Base-by-base conservation (phyloP, 2,113 vertebrate species). In the Rhinolophus ferrumequinum region DNA sequence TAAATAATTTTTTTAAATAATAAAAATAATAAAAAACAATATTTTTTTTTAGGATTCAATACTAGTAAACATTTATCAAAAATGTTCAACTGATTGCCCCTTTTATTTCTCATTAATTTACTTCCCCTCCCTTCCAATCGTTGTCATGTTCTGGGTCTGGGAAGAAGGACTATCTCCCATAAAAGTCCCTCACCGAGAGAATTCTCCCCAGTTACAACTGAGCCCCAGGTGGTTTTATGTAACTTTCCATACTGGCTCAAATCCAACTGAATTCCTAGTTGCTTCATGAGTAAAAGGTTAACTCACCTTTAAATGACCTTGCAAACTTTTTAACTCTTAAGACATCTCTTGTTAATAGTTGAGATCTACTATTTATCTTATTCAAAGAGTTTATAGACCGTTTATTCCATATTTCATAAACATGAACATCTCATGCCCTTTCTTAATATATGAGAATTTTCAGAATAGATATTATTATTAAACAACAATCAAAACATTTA, bases 271-370 rank as follows among this genome's bases (percentile, higher is more conserved):
- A 67, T 72, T 90, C 64, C 15, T 64, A n/a, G 13, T 38, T 84
- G 30, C 44, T 93, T 93, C 33, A 66, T 26, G 80, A 93, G 35
- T 70, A 64, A 81, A 93, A 95, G 26, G 64, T 84, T 69, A 62
- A 13, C 76, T 76, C 50, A 62, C 50, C 52, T 89, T 93, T 88
- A 90, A 80, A 79, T 72, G 33, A 69, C 44, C 72, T 83, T 60
- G 35, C 56, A 77, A 35, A 86, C 19, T 44, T 62, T 94, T 84
- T 19, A 69, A 69, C 38, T 95, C 56, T 79, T 64, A 76, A 70
- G 35, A 41, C 70, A 4, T 33, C 35, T 72, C 72, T 96, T 92
- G 21, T 76, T 80, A 90, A 79, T 93, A 81, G 93, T 77, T 90
- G 86, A 93, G 30, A 52, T 41, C 24, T 86, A 56, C 69, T 52